Evolutionary conservation across 2,888 invertebrate genomes (phyloP).

Genomic region (Campoletis raptor): DNA sequence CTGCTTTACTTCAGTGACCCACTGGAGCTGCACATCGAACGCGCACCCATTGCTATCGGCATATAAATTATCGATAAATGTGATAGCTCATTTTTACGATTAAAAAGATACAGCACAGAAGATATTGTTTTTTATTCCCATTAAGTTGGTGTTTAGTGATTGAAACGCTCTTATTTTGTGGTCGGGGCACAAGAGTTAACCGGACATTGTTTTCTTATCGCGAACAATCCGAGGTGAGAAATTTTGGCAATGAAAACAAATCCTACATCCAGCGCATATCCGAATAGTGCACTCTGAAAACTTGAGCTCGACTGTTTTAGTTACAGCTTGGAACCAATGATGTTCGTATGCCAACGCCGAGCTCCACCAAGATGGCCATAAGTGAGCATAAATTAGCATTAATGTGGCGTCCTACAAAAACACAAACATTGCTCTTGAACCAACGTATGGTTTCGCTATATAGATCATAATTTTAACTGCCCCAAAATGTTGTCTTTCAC

Average conservation of each 20-base stretch:
- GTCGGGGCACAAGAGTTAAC: neutral
- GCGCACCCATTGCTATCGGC: no score
- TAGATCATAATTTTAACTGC: neutral
- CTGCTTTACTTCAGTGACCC: neutral
- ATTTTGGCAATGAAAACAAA: slow-evolving; percentile 13
- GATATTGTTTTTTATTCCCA: neutral
- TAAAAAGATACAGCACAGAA: neutral
- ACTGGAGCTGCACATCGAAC: neutral
- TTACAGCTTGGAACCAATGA: slow-evolving; percentile 11
- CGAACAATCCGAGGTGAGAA: neutral
- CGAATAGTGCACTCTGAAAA: slow-evolving; percentile 39
- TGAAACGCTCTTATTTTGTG: neutral
- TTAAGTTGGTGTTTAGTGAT: neutral
- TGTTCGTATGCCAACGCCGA: neutral
- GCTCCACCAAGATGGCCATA: slow-evolving; percentile 9
- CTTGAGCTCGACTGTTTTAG: slow-evolving; percentile 36
- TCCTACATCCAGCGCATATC: neutral
- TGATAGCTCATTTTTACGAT: neutral
- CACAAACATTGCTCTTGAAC: slow-evolving; percentile 24
- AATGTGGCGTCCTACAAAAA: slow-evolving; percentile 33
- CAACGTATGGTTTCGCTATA: neutral
- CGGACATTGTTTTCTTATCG: neutral
- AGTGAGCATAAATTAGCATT: slow-evolving; percentile 54
- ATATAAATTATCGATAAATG: neutral
- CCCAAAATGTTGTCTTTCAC: neutral